A percentile compares a stretch with the other conserved stretches of the same genome.
phyloP scores from a whole-genome alignment of 2,888 invertebrate species.

The Chironomus riparius region DNA sequence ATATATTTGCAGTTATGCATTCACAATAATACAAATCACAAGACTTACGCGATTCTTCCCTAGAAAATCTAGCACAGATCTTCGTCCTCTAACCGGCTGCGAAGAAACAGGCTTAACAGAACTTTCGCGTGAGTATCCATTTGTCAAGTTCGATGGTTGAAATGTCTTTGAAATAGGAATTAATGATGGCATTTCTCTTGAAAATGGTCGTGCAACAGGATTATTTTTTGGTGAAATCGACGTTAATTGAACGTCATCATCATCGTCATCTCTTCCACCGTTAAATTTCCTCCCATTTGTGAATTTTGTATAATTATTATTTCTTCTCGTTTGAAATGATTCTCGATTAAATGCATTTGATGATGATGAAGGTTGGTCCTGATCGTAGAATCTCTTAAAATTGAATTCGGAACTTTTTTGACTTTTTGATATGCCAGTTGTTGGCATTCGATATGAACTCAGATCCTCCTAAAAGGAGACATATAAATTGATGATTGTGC shows the following conservation, averaged over 20 bases:
- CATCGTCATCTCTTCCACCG: not conserved
- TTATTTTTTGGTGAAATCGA: not conserved
- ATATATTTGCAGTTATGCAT: not conserved
- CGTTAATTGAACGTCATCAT: not conserved
- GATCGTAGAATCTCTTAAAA: not conserved
- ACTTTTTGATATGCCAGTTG: not conserved
- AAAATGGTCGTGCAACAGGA: not conserved
- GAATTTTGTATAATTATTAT: not conserved
- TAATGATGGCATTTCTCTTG: not conserved
- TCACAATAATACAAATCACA: not conserved
- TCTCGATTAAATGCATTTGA: not conserved
- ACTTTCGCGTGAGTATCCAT: not conserved
- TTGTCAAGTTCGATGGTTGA: not conserved
- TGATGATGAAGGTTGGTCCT: not conserved
- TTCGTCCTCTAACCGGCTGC: not conserved
- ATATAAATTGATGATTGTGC: not conserved
- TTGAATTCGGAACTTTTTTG: not conserved
- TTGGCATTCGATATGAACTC: not conserved
- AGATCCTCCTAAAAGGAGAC: not conserved
- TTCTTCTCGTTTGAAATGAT: not conserved
- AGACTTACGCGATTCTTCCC: not conserved
- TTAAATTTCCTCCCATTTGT: not conserved
- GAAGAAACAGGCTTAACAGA: not conserved
- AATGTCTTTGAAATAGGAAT: not conserved
- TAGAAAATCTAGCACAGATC: not conserved